Conservation (phyloP, 2,888 invertebrate genomes). For the Xanthorhoe spadicearia region DNA sequence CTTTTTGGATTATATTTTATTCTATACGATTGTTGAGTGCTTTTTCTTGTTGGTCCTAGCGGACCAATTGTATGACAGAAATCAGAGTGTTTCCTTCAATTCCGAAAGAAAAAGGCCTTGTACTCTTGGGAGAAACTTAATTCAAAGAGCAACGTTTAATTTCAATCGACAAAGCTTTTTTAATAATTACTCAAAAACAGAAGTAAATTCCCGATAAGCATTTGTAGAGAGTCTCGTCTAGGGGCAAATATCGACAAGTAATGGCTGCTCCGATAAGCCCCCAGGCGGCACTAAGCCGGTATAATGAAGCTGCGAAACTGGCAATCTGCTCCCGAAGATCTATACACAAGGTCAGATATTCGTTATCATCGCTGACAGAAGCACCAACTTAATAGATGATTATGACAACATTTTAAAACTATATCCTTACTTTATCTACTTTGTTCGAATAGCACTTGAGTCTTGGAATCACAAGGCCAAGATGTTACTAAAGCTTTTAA, state of each 20-base stretch:
- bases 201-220: slow-evolving; percentile 22
- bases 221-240: slow-evolving; percentile 21
- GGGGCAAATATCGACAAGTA: slow-evolving; percentile 51
- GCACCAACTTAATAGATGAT: background rate
- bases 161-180: background rate
- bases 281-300: slow-evolving; percentile 52
- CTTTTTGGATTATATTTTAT: background rate
- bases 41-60: background rate
- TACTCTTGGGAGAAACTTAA: background rate
- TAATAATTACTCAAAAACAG: background rate
- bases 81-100: background rate
- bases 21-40: background rate
- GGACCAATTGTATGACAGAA: background rate
- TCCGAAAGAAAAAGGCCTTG: background rate
- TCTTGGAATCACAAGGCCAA: too few relatives aligned
- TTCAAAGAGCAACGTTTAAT: background rate
- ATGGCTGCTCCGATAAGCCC: slow-evolving; percentile 56
- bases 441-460: too few relatives aligned
- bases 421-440: background rate
- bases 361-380: slow-evolving; percentile 3
- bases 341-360: slow-evolving; percentile 48
- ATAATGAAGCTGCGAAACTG: slow-evolving; percentile 65
- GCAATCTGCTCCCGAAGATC: slow-evolving; percentile 53
- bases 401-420: background rate
- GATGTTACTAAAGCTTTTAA: too few relatives aligned